Evolutionary conservation across 2,113 vertebrate genomes (phyloP), one percentile per base, ranked within the genome.

Genomic region (Galemys pyrenaicus): DNA sequence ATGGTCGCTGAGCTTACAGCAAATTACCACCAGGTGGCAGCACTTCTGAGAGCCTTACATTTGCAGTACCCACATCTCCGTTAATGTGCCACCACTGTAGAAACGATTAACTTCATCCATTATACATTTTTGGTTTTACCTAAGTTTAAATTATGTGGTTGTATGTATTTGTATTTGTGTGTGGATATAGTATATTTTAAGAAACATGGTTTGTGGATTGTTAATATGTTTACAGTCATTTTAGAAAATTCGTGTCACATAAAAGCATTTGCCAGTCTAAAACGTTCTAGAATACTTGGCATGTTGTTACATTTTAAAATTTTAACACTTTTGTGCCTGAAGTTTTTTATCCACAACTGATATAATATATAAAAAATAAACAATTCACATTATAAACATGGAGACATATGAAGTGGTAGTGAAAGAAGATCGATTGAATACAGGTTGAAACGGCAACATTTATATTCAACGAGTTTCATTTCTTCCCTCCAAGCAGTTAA

Each of bases 1-100:
- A 22, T 3, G 0, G 8, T 62, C n/a, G 0, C 22, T 6, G 35
- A 37, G 1, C 16, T n/a, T 49, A 11, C 39, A 41, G 2, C 6
- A 56, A 8, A 39, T 32, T 15, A 16, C 92, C 84, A n/a, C 87
- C 16, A 96, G 89, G 70, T 77, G 65, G 79, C 92, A 93, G 80
- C 65, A 92, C 35, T 46, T 24, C 0, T 7, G 3, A 4, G 39
- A 30, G 5, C 37, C 6, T 62, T n/a, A 6, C 9, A 13, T 4
- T 62, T 20, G 1, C 0, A 46, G 7, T 0, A 5, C 6, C 6
- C 19, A 26, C 39, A 85, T 3, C 9, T 26, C 8, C 46, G 51
- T 60, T 17, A 9, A 3, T 35, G 24, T 24, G 41, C 9, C 3
- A 0, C 9, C 68, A 64, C 26, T 87, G 5, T 24, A 6, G 6